A percentile compares a stretch with the other conserved stretches of the same genome.
phyloP scores from a whole-genome alignment of 2,113 vertebrate genomes.

The Cololabis saira region DNA sequence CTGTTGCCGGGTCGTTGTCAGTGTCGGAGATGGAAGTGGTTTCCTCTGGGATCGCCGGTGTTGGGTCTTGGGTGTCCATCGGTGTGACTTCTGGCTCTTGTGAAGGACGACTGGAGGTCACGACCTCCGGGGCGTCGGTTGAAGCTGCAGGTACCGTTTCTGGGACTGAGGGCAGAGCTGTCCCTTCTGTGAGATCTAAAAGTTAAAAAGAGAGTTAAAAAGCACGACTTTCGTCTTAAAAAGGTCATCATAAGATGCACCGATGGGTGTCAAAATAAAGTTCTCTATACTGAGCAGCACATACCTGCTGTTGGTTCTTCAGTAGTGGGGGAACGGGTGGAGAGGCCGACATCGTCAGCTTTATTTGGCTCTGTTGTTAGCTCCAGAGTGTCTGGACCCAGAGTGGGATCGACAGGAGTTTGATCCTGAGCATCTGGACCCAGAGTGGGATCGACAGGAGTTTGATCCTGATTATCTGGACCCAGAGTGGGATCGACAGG shows the following conservation, averaged over 20 bases:
- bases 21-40: neutral
- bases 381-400: constrained; percentile 1
- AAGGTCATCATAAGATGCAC: too few relatives aligned
- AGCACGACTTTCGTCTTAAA: neutral
- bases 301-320: constrained; percentile 33
- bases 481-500: too few relatives aligned
- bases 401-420: too few relatives aligned
- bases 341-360: neutral
- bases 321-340: neutral
- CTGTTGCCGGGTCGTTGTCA: neutral
- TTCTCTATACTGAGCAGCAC: neutral
- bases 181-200: constrained; percentile 29
- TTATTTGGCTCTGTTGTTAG: constrained; percentile 8
- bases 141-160: constrained; percentile 18
- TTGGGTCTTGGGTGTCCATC: neutral
- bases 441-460: neutral
- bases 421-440: too few relatives aligned
- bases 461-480: too few relatives aligned
- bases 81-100: constrained; percentile 10
- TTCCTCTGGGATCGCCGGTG: neutral
- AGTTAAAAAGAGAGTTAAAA: neutral
- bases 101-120: neutral
- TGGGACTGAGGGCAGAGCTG: constrained; percentile 1
- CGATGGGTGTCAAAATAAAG: too few relatives aligned
- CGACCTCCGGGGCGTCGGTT: neutral